Conservation (phyloP, 2,797 vertebrate genomes). For the Fistularia tabacaria region DNA sequence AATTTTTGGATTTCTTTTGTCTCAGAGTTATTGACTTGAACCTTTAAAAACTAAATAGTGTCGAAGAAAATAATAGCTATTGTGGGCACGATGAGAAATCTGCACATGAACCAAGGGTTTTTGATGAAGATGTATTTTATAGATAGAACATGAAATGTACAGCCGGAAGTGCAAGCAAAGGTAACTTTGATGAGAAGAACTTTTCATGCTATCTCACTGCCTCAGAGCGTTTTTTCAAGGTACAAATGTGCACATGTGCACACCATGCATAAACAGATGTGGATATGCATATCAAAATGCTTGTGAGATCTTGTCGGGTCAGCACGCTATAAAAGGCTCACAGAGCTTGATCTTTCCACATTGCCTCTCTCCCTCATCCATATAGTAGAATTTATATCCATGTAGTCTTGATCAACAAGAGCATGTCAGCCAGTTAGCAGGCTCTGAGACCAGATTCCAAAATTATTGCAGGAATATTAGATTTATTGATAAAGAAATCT, state of each 20-base stretch:
- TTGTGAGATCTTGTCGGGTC: slow-evolving; percentile 28
- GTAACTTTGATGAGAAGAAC: slow-evolving; percentile 50
- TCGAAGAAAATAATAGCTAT: too few relatives aligned
- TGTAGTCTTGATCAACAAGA: too few relatives aligned
- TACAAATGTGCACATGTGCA: slow-evolving; percentile 28
- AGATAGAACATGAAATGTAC: slow-evolving; percentile 30
- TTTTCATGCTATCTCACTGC: slow-evolving; percentile 28
- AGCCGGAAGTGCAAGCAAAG: slow-evolving; percentile 38
- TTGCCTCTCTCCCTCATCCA: too few relatives aligned
- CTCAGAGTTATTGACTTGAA: background rate
- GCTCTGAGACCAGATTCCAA: too few relatives aligned
- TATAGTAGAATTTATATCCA: too few relatives aligned
- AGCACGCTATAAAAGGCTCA: slow-evolving; percentile 1
- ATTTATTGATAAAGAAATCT: too few relatives aligned
- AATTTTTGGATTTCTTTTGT: background rate
- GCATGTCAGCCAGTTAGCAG: too few relatives aligned
- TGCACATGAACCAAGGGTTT: slow-evolving; percentile 5
- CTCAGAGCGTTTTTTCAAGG: slow-evolving; percentile 20
- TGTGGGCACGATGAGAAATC: too few relatives aligned
- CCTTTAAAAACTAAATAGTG: too few relatives aligned
- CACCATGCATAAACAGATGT: slow-evolving; percentile 35
- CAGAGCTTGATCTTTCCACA: background rate
- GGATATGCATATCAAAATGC: slow-evolving; percentile 34
- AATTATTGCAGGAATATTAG: too few relatives aligned
- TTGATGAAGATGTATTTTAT: slow-evolving; percentile 27